A percentile compares a stretch with the other conserved stretches of the same genome.
Evolutionary conservation across 2,888 invertebrate species (phyloP).

Genomic region (Cerastis rubricosa): DNA sequence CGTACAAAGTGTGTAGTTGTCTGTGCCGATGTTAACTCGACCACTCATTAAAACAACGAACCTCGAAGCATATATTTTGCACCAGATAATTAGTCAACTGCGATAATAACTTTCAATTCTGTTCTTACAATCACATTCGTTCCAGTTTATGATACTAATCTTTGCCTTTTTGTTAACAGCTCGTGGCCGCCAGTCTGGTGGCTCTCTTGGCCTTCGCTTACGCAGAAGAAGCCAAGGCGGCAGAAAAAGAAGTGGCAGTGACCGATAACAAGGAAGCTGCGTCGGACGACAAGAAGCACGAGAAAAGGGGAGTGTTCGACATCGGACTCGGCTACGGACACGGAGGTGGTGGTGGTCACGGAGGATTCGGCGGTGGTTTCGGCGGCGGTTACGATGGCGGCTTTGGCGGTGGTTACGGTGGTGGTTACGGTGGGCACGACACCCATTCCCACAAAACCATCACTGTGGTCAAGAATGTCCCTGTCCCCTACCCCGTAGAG

Average conservation of each 20-base stretch:
- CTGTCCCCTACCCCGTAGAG: slow-evolving; percentile 94
- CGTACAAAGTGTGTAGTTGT: slow-evolving; percentile 75
- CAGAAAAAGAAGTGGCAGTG: slow-evolving; percentile 91
- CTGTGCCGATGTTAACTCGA: slow-evolving; percentile 72
- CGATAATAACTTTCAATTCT: slow-evolving; percentile 74
- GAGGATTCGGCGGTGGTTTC: slow-evolving; percentile 63
- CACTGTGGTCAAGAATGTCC: slow-evolving; percentile 94
- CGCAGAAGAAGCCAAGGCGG: slow-evolving; percentile 91
- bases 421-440: slow-evolving; percentile 80
- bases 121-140: slow-evolving; percentile 70
- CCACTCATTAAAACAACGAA: slow-evolving; percentile 74
- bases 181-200: slow-evolving; percentile 92
- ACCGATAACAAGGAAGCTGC: slow-evolving; percentile 90
- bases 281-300: slow-evolving; percentile 92
- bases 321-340: slow-evolving; percentile 89
- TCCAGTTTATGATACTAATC: slow-evolving; percentile 66
- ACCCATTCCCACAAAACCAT: slow-evolving; percentile 92
- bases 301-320: slow-evolving; percentile 93
- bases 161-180: slow-evolving; percentile 77
- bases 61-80: slow-evolving; percentile 69
- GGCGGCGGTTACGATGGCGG: slow-evolving; percentile 70
- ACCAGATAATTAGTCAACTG: slow-evolving; percentile 77
- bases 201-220: slow-evolving; percentile 91
- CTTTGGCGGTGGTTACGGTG: slow-evolving; percentile 75
- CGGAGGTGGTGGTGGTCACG: slow-evolving; percentile 63